Conservation (phyloP, 2,797 vertebrate genomes). For the Falco cherrug region DNA sequence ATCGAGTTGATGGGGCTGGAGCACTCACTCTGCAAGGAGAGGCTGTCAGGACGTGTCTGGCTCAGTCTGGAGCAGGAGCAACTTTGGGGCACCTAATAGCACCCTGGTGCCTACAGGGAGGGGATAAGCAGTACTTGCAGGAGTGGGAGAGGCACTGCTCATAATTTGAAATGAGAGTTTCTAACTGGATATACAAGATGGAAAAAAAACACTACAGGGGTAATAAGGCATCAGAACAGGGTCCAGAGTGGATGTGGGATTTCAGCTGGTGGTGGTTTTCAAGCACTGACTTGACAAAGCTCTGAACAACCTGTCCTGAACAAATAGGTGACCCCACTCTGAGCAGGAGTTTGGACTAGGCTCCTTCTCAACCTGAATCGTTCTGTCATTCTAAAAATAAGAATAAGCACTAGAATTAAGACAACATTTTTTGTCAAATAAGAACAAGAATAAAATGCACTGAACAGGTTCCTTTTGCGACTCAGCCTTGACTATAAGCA, state of each 20-base stretch:
- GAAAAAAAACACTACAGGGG: background rate
- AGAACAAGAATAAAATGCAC: background rate
- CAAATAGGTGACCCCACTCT: background rate
- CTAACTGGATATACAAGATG: background rate
- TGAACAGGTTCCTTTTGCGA: background rate
- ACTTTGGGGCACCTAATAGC: background rate
- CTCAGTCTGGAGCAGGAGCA: background rate
- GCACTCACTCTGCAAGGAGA: too few species aligned
- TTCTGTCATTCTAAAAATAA: background rate
- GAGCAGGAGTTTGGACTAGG: background rate
- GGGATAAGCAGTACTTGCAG: background rate
- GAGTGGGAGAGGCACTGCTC: background rate
- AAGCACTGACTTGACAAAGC: background rate
- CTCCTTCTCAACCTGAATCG: background rate
- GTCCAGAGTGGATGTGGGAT: background rate
- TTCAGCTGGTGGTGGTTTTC: background rate
- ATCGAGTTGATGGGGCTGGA: background rate
- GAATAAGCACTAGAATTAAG: background rate
- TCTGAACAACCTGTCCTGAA: background rate
- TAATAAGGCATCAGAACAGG: background rate
- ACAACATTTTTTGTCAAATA: background rate
- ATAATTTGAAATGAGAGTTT: background rate
- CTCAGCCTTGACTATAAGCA: background rate
- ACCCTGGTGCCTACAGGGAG: rapidly evolving
- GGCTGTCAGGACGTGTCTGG: too few species aligned